Conservation (phyloP, 2,113 vertebrate species). For the Calonectris borealis region DNA sequence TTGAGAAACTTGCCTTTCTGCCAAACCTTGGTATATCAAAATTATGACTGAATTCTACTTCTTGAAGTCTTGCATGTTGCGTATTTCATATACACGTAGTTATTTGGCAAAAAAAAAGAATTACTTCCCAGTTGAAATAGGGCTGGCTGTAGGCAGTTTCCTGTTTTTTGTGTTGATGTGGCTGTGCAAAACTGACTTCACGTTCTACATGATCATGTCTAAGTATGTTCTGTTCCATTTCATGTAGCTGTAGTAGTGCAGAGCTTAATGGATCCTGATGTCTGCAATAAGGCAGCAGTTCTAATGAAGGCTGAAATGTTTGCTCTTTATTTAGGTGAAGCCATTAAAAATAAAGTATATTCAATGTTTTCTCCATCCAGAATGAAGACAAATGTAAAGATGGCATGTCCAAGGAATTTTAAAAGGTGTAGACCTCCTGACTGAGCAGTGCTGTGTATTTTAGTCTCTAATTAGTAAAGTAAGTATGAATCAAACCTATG, state of each 20-base stretch:
- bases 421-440: slow-evolving; percentile 84
- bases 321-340: neutral
- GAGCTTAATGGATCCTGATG: neutral
- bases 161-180: neutral
- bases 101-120: neutral
- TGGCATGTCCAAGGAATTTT: slow-evolving; percentile 82
- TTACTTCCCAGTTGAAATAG: neutral
- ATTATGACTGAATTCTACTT: neutral
- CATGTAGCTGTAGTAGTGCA: neutral
- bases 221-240: neutral
- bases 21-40: neutral
- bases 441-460: slow-evolving; percentile 61
- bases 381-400: slow-evolving; percentile 82
- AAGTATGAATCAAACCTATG: slow-evolving; percentile 55
- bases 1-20: neutral
- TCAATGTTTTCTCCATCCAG: slow-evolving; percentile 59
- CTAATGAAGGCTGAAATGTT: neutral
- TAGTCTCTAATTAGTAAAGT: slow-evolving; percentile 61
- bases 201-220: neutral
- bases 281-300: neutral
- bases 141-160: neutral
- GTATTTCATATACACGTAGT: neutral
- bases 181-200: neutral
- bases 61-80: neutral
- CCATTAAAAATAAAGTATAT: slow-evolving; percentile 3